Evolutionary conservation across 2,113 vertebrate species (phyloP).

Genomic region (Ceyx melanurus): DNA sequence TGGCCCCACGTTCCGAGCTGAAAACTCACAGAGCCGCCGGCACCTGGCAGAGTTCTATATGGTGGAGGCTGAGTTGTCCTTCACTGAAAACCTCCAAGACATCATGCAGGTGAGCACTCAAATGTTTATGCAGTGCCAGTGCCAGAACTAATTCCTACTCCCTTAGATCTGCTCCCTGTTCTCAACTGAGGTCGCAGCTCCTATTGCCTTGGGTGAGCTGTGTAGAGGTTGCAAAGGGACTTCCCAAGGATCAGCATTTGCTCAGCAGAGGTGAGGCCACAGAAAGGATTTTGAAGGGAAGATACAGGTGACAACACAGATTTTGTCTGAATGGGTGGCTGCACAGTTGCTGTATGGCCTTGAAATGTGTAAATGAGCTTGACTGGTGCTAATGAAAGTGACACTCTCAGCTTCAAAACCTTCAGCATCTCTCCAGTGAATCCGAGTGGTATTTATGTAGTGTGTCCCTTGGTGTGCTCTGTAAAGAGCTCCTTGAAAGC

Average conservation of each 20-base stretch:
- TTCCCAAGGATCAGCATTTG: not conserved
- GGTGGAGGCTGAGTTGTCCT: slow-evolving; percentile 95
- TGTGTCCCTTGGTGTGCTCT: not conserved
- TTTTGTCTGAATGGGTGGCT: not conserved
- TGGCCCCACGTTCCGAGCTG: slow-evolving; percentile 92
- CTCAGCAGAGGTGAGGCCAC: not conserved
- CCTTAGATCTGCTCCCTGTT: not conserved
- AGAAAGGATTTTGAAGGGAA: not conserved
- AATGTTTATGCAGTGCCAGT: not conserved
- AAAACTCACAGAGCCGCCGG: slow-evolving; percentile 93
- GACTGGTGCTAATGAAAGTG: not conserved
- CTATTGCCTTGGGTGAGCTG: not conserved
- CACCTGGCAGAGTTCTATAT: slow-evolving; percentile 98
- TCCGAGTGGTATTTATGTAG: not conserved
- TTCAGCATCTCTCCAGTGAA: not conserved
- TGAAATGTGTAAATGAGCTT: not conserved
- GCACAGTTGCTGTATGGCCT: not conserved
- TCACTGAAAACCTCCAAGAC: slow-evolving; percentile 87
- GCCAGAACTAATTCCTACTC: not conserved
- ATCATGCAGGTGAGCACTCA: slow-evolving; percentile 82
- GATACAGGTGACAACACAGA: accelerated
- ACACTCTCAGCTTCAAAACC: not conserved
- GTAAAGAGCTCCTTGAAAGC: not conserved
- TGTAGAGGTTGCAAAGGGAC: not conserved
- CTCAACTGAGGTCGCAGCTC: not conserved